Evolutionary conservation across 1,140 invertebrate species (phyloP), one percentile per base, ranked within the genome.

Genomic region (Stegodyphus mimosarum): DNA sequence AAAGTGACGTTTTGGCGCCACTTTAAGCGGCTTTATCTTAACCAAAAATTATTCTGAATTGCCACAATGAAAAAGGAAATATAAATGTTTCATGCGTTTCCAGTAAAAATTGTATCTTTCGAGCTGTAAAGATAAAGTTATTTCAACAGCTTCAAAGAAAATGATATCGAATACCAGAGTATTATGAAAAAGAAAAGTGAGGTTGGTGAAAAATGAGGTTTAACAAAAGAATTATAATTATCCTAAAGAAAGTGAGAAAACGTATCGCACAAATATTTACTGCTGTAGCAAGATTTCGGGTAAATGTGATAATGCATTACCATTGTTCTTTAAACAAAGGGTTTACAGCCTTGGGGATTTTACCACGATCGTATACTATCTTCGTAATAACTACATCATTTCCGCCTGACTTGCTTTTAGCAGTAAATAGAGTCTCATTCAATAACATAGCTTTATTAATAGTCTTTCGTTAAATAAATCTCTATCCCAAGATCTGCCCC

Each of bases 201-300:
- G 67, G 15, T 64, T 33, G 51, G 64, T 79, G 51, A 70, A 70
- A 79, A 79, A 79, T 79, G 77, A 79, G 66, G 69, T 55, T 79
- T 69, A 69, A 79, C 77, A 79, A 79, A 79, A 70, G 77, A 79
- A 79, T 79, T 67, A 79, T 79, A 79, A 79, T 79, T 79, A 79
- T 18, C 70, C 51, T 13, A 7, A 53, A 69, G 49, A 79, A 51
- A 18, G 10, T 53, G 49, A 33, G 51, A 10, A 15, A 33, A 51
- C 52, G 10, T 48, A 77, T 70, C 77, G 48, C 33, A 6, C 18
- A n/a, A 79, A 79, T 79, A 64, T 55, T 79, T 79, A 79, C 77
- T 53, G 66, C 69, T 18, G 48, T 33, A n/a, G 69, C 63, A 69
- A 78, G 67, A 72, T 79, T 70, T 79, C 53, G 64, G 53, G 49